Percentiles rank a stretch among this genome's conserved stretches.
Evolutionary conservation across 1,140 invertebrate species (phyloP).

Genomic region (Drosophila lacteicornis): DNA sequence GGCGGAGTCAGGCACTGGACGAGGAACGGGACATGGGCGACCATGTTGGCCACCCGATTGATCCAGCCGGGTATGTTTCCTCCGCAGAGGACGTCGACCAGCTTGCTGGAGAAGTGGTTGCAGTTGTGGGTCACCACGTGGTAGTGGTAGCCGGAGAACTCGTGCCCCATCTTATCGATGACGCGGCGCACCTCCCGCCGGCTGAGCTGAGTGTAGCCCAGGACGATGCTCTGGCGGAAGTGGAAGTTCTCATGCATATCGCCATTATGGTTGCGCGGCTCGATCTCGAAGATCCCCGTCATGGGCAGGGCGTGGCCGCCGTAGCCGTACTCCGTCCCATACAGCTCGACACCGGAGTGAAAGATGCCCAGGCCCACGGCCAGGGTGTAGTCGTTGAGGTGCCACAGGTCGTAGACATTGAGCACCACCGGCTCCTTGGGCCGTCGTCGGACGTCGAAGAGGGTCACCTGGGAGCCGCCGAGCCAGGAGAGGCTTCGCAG

Average conservation of each 20-base stretch:
- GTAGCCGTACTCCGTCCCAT: constrained; percentile 97
- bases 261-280: constrained; percentile 93
- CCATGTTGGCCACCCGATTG: constrained; percentile 97
- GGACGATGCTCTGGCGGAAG: constrained; percentile 96
- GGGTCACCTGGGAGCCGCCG: not conserved
- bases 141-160: constrained; percentile 97
- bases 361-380: constrained; percentile 97
- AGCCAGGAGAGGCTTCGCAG: constrained; percentile 34
- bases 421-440: constrained; percentile 55
- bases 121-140: constrained; percentile 99
- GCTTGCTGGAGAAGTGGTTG: constrained; percentile 97
- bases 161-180: constrained; percentile 95
- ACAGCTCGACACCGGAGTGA: constrained; percentile 98
- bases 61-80: constrained; percentile 95
- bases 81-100: constrained; percentile 96
- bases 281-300: constrained; percentile 96
- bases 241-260: constrained; percentile 98
- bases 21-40: constrained; percentile 97
- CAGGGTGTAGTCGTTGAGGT: constrained; percentile 94
- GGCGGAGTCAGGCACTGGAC: constrained; percentile 92
- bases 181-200: constrained; percentile 95
- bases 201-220: constrained; percentile 98
- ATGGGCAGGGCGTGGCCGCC: constrained; percentile 95
- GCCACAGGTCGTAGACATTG: constrained; percentile 62
- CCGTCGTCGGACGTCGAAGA: constrained; percentile 26